phyloP scores from a whole-genome alignment of 2,113 vertebrate genomes.

The Melanerpes aurifrons region DNA sequence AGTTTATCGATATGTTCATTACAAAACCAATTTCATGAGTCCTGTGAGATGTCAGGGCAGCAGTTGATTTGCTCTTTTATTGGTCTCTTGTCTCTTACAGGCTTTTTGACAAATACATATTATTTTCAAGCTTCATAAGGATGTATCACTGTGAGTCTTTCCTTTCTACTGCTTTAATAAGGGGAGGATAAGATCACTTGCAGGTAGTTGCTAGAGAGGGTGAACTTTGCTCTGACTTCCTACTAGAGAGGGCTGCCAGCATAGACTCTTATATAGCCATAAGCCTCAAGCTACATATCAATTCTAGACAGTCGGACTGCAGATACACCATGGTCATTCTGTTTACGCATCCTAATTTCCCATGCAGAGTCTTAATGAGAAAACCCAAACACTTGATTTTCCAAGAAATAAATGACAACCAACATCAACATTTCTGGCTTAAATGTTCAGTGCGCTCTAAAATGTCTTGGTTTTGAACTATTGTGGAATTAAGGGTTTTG shows the following conservation, averaged over 20 bases:
- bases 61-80: background rate
- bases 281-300: background rate
- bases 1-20: background rate
- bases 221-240: background rate
- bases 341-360: background rate
- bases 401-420: background rate
- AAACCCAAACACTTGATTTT: background rate
- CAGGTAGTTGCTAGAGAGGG: background rate
- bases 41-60: background rate
- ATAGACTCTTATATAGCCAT: background rate
- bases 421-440: background rate
- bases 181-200: background rate
- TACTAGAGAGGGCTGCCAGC: background rate
- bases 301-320: background rate
- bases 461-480: background rate
- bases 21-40: background rate
- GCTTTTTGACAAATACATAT: background rate
- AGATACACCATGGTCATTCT: background rate
- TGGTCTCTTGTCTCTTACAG: background rate
- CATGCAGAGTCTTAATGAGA: background rate
- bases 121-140: background rate
- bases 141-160: background rate
- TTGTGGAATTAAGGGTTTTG: background rate
- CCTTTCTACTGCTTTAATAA: background rate
- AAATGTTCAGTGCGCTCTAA: background rate